Conservation (phyloP, 1,140 invertebrate genomes). For the Lamellibrachia luymesi region DNA sequence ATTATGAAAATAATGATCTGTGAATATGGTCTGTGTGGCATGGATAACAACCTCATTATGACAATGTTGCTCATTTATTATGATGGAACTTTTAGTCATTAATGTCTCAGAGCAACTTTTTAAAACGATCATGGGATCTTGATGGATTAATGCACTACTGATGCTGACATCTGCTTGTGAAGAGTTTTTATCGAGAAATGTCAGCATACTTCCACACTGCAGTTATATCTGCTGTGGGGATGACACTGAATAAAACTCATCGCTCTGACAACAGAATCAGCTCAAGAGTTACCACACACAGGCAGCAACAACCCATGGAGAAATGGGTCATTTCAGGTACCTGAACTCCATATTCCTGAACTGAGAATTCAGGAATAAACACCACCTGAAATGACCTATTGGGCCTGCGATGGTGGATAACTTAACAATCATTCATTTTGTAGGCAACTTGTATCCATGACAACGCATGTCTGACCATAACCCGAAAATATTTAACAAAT, state of each 20-base stretch:
- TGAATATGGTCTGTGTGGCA: not conserved
- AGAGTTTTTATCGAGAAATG: not conserved
- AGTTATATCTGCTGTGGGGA: not conserved
- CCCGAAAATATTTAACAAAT: no score
- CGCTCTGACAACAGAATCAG: not conserved
- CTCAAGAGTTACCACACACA: not conserved
- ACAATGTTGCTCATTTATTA: not conserved
- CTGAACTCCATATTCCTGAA: no score
- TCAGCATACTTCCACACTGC: not conserved
- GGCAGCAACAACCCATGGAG: not conserved
- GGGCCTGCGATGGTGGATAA: no score
- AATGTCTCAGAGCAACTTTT: not conserved
- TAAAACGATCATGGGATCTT: not conserved
- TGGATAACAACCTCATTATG: not conserved
- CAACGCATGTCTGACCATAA: no score
- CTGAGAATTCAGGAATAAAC: no score
- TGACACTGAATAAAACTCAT: not conserved
- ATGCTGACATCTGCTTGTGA: not conserved
- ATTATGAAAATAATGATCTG: not conserved
- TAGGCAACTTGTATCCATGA: no score
- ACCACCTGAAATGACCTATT: no score
- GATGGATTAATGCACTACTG: not conserved
- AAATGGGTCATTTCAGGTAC: no score
- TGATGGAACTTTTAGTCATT: not conserved
- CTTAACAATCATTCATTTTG: no score